Evolutionary conservation across 2,888 invertebrate species (phyloP), one percentile per base, ranked within the genome.

Genomic region (Phymatocera aterrima): DNA sequence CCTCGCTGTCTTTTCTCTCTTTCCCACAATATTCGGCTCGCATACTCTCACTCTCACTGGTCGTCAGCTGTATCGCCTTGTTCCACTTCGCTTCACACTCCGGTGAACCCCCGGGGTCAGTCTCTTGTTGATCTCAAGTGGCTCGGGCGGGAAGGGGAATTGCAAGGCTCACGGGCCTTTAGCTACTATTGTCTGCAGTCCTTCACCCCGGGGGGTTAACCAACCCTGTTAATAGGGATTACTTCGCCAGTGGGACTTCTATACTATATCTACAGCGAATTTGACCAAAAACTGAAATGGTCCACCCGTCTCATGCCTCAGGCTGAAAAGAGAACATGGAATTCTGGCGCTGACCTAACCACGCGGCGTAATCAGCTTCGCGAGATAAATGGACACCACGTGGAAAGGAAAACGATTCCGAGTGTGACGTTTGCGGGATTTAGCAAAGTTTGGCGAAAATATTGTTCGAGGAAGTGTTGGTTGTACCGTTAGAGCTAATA

Each of bases 71-170:
- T 18, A 21, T 40, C 64, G 37, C 68, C 28, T 28, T 28, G 46
- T 46, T n/a, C 40, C 68, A 28, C 43, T 46, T 28, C 46, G 78
- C 54, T 31, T 70, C 57, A 78, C 54, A 72, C 78, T 28, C 57
- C 54, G 37, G 28, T 31, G 54, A 51, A 54, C 81, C 80, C 78
- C 60, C 79, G 78, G 77, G 77, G 78, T 70, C 78, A 78, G 57
- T 79, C 80, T 57, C 84, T 87, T 88, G 87, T 88, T 80, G 82
- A 31, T 51, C 48, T 86, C 85, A 80, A 88, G 88, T 86, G 78
- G 43, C 54, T 46, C 34, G 46, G 70, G 21, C 51, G 28, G 46
- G 31, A 34, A 24, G 70, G 70, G 28, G 46, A 1, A 51, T 34
- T 18, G 70, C 46, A 51, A 43, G 43, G 21, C 24, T 64, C 75